A percentile compares a stretch with the other conserved stretches of the same genome.
phyloP scores from a whole-genome alignment of 2,888 invertebrate species.

The Apodemia mormo region DNA sequence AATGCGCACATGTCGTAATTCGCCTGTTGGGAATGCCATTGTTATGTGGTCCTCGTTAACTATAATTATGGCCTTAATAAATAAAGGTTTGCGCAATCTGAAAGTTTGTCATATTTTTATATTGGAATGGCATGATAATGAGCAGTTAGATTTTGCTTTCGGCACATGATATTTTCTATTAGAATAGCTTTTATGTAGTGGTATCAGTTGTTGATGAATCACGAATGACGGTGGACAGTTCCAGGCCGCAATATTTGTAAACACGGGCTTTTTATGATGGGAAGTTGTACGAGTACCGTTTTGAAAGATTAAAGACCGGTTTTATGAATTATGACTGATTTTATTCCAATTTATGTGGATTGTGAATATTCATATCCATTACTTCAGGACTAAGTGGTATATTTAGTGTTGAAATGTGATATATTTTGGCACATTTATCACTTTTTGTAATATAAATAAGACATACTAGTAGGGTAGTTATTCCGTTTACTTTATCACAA shows the following conservation, averaged over 20 bases:
- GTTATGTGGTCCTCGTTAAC: slow-evolving; percentile 11
- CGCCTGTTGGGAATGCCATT: slow-evolving; percentile 20
- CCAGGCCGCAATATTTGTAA: slow-evolving; percentile 75
- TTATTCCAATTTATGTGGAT: neutral
- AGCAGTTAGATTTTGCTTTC: neutral
- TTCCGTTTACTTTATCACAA: too few species aligned
- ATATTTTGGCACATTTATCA: slow-evolving; percentile 40
- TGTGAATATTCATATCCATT: neutral
- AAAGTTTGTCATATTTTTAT: slow-evolving; percentile 3
- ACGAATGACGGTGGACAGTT: slow-evolving; percentile 47
- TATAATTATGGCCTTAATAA: neutral
- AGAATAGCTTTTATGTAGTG: neutral
- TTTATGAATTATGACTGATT: neutral
- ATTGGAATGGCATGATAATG: neutral
- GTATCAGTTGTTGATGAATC: slow-evolving; percentile 9
- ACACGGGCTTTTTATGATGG: slow-evolving; percentile 2
- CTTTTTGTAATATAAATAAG: slow-evolving; percentile 63
- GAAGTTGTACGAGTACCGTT: neutral
- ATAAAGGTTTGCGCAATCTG: neutral
- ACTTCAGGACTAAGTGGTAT: too few species aligned
- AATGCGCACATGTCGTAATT: slow-evolving; percentile 51
- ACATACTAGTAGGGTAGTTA: too few species aligned
- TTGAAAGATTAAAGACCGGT: neutral
- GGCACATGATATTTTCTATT: neutral
- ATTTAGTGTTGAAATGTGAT: too few species aligned